A percentile compares a stretch with the other conserved stretches of the same genome.
These are phyloP conservation scores for Adoxophyes honmai DNA, from an alignment of 1,140 invertebrate species.

Conservation along the genomic window DNA sequence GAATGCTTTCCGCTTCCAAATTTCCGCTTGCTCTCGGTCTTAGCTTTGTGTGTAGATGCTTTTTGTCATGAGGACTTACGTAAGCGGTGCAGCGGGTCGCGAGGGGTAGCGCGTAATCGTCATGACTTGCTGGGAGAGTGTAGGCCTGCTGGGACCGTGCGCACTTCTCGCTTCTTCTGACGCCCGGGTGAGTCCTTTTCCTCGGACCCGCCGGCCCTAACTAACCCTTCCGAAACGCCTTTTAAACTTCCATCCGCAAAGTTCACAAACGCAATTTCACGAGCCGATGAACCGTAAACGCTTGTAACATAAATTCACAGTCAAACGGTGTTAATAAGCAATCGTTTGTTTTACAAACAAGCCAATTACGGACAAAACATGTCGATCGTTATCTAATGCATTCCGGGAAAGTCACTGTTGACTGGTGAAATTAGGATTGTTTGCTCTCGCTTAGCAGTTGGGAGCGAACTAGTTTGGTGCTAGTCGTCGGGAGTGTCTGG, in stretches of 20 bases:
- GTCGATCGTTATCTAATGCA: no score
- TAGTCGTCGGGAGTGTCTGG: no score
- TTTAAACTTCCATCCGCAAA: neutral
- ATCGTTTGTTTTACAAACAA: neutral
- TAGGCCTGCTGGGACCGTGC: slow-evolving; percentile 73
- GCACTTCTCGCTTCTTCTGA: slow-evolving; percentile 71
- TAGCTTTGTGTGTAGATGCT: slow-evolving; percentile 64
- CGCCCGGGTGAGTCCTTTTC: slow-evolving; percentile 61
- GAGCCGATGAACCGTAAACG: neutral
- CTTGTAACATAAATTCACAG: neutral
- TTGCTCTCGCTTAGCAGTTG: no score
- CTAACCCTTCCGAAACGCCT: neutral
- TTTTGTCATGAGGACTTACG: slow-evolving; percentile 56
- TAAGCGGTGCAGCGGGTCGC: no score
- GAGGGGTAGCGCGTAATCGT: slow-evolving; percentile 31
- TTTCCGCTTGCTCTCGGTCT: slow-evolving; percentile 63
- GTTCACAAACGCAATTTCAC: neutral
- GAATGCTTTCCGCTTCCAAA: slow-evolving; percentile 69
- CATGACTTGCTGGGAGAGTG: slow-evolving; percentile 77
- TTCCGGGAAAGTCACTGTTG: neutral
- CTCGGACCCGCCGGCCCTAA: neutral
- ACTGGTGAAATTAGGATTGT: no score
- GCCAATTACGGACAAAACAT: neutral
- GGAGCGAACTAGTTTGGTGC: no score
- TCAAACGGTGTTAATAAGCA: neutral